Conservation (phyloP, 2,888 invertebrate genomes). For the Chaitophorus viminalis region DNA sequence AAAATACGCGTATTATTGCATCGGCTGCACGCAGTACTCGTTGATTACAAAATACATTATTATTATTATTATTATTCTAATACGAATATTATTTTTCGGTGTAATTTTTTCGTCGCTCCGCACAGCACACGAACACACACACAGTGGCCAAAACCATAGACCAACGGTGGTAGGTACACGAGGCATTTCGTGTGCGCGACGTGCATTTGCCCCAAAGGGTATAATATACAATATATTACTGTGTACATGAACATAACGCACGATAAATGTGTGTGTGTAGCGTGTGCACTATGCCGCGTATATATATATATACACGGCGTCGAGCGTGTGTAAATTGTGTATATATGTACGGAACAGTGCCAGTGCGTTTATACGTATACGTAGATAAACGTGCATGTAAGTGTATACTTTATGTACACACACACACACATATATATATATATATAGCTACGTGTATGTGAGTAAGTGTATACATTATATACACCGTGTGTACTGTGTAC, state of each 20-base stretch:
- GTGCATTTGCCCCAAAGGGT: slow-evolving; percentile 28
- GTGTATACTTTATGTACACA: too few species aligned
- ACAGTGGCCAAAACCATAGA: too few species aligned
- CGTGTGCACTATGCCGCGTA: not conserved
- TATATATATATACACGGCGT: not conserved
- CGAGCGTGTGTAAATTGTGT: not conserved
- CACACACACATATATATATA: too few species aligned
- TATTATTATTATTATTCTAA: too few species aligned
- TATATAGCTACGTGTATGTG: not conserved
- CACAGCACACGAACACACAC: not conserved
- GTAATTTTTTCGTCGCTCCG: not conserved
- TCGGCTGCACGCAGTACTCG: not conserved
- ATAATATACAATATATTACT: not conserved
- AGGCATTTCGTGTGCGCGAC: slow-evolving; percentile 8
- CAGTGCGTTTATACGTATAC: not conserved
- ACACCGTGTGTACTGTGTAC: too few species aligned
- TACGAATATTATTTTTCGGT: not conserved
- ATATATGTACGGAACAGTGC: not conserved
- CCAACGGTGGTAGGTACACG: too few species aligned
- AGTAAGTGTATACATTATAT: too few species aligned
- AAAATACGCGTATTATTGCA: not conserved
- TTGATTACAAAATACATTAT: not conserved
- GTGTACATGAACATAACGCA: not conserved
- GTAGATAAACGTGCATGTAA: too few species aligned
- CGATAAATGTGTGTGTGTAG: not conserved